phyloP scores from a whole-genome alignment of 64 coral and sea anemone species.

The Hydrozoanthus tunicans region DNA sequence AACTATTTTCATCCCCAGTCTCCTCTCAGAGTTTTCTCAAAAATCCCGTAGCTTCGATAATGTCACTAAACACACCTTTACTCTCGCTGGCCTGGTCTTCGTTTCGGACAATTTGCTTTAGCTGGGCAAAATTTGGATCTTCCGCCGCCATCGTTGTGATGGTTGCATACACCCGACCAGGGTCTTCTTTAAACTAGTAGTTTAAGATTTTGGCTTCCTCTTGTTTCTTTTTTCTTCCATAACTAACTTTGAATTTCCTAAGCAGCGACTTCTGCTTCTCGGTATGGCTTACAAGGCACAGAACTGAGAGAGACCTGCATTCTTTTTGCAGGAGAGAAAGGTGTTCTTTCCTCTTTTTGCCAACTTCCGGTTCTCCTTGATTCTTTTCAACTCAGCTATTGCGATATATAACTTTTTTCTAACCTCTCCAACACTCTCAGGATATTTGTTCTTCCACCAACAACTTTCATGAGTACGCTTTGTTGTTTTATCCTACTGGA shows the following conservation, averaged over 20 bases:
- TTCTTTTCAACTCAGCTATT: conserved; percentile 7
- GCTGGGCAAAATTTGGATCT: conserved; percentile 20
- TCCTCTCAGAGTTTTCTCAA: conserved; percentile 24
- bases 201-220: conserved; percentile 6
- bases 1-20: neutral
- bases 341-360: neutral
- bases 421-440: neutral
- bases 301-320: neutral
- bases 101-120: neutral
- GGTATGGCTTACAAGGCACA: neutral
- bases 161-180: neutral
- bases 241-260: neutral
- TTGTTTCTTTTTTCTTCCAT: neutral
- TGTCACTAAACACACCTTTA: conserved; percentile 18
- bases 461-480: neutral
- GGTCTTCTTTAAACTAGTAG: conserved; percentile 4
- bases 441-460: neutral
- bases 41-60: neutral
- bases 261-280: neutral
- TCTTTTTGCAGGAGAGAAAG: conserved; percentile 9
- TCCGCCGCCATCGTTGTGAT: conserved; percentile 19
- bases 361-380: neutral
- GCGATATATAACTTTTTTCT: conserved; percentile 10
- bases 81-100: conserved; percentile 33
- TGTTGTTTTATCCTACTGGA: neutral